Evolutionary conservation across 2,888 invertebrate genomes (phyloP).

Genomic region (Eupithecia pulchellata): DNA sequence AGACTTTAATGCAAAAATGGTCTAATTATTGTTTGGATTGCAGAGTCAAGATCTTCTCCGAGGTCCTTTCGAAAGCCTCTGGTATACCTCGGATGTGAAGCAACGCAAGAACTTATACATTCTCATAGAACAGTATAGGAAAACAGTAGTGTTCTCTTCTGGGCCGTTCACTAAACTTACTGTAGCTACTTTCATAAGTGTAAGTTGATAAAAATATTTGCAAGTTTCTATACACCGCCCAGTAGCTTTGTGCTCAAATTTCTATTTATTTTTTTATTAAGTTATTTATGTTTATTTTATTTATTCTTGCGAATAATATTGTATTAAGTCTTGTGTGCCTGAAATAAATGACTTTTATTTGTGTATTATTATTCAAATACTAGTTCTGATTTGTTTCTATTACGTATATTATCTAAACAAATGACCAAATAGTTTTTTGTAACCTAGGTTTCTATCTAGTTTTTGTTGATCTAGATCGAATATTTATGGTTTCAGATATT

Average conservation of each 20-base stretch:
- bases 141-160: constrained; percentile 65
- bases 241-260: no score
- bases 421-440: background rate
- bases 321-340: no score
- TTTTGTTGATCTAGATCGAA: background rate
- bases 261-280: no score
- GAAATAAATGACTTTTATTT: no score
- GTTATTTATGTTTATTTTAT: no score
- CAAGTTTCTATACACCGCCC: background rate
- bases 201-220: constrained; percentile 49
- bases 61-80: constrained; percentile 70
- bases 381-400: no score
- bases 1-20: background rate
- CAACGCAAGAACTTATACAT: constrained; percentile 59
- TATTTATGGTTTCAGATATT: constrained; percentile 61
- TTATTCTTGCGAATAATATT: no score
- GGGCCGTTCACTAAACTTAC: constrained; percentile 70
- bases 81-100: constrained; percentile 56
- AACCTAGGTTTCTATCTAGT: background rate
- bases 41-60: constrained; percentile 63
- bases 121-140: constrained; percentile 60
- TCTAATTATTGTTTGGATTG: constrained; percentile 24
- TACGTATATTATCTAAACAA: no score
- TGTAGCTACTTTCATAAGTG: constrained; percentile 69
- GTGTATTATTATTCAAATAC: no score